Evolutionary conservation across 2,797 vertebrate genomes (phyloP), one percentile per base, ranked within the genome.

Genomic region (Neoniphon sammara): DNA sequence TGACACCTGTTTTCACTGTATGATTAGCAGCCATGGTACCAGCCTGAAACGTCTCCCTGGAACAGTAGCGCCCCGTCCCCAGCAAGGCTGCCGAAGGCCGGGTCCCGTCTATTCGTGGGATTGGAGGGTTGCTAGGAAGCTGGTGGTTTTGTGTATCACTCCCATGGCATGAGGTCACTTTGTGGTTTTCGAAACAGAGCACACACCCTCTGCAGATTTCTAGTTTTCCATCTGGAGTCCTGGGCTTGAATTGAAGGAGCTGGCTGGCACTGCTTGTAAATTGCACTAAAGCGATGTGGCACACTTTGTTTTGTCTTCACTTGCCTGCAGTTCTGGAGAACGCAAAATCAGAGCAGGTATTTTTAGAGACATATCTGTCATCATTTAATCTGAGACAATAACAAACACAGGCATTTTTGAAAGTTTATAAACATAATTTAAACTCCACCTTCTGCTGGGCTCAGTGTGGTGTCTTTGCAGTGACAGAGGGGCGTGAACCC

Each of bases 171-270:
- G 81, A 91, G 81, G 72, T 90, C 88, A 83, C 39, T 71, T 64
- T 86, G 88, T 70, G 91, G 91, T 84, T 69, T 68, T 49, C 9
- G 20, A 81, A 62, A 34, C 72, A 1, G 39, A 77, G 78, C 77
- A 87, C 77, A 90, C 86, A 20, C 90, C 84, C 88, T 89, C 15
- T 0, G 15, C 54, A 30, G 44, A 67, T 67, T 85, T 73, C 55
- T 4, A 44, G 15, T 87, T 91, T 91, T 88, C 85, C 90, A 80
- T 88, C 75, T 87, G 82, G 61, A 75, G 71, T 62, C 83, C 53
- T 80, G 53, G 67, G 65, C 58, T 75, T 60, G 57, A 82, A 30
- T 30, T 9, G 44, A 73, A 83, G 57, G n/a, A 34, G 69, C 69
- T 71, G 15, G 15, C 36, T 79, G 67, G 78, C 69, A 59, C 59